Conservation (phyloP, 2,113 vertebrate genomes). For the Brachyhypopomus gauderio region DNA sequence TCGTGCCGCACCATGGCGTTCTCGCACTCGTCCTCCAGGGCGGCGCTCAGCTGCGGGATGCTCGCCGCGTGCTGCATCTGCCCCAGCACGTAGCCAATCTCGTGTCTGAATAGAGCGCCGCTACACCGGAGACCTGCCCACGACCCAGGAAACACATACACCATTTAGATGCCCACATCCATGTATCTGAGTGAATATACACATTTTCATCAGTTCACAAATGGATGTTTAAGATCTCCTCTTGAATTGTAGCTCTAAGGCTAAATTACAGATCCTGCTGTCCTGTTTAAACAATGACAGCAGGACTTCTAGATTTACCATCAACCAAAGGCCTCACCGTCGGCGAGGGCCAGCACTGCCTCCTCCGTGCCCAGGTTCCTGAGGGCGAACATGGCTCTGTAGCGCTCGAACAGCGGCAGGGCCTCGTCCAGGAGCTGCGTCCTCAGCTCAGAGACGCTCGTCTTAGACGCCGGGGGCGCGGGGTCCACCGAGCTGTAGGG, state of each 20-base stretch:
- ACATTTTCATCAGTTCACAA: too few relatives aligned
- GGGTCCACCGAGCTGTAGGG: conserved; percentile 90
- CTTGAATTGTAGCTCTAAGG: too few relatives aligned
- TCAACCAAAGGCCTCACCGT: conserved; percentile 71
- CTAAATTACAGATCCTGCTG: too few relatives aligned
- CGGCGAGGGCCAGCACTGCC: conserved; percentile 84
- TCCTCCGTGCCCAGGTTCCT: conserved; percentile 80
- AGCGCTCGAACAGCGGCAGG: conserved; percentile 85
- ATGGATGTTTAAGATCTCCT: too few relatives aligned
- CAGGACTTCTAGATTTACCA: background rate
- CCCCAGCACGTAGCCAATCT: conserved; percentile 91
- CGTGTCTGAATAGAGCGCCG: conserved; percentile 91
- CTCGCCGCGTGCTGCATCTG: conserved; percentile 89
- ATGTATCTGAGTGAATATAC: too few relatives aligned
- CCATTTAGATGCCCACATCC: too few relatives aligned
- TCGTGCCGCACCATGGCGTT: conserved; percentile 95
- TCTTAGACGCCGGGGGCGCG: conserved; percentile 80
- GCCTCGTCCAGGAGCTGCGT: conserved; percentile 79
- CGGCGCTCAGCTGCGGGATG: conserved; percentile 75
- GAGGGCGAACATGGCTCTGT: conserved; percentile 94
- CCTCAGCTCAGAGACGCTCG: conserved; percentile 70
- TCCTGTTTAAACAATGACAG: too few relatives aligned
- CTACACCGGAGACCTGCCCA: conserved; percentile 79
- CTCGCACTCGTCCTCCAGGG: conserved; percentile 71
- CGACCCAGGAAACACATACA: too few relatives aligned